Evolutionary conservation across 1,140 invertebrate species (phyloP), one percentile per base, ranked within the genome.

Genomic region (Amyelois transitella): DNA sequence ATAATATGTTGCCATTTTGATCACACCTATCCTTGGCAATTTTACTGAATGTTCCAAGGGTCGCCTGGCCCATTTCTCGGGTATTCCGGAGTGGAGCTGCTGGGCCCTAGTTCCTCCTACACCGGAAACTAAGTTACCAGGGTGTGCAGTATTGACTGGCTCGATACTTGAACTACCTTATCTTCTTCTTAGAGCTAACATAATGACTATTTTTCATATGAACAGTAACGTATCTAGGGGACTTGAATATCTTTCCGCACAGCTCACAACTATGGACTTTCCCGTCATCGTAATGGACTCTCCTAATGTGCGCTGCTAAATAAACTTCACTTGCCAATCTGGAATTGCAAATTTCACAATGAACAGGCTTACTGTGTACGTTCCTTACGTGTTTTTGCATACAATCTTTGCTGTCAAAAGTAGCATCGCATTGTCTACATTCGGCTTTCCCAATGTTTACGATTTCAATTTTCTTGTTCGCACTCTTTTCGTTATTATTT

Each of bases 241-340:
- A 69, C 48, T 64, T 67, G 14, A 69, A 79, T 6, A 14, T 53
- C 45, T 73, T 77, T 0, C 60, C 55, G 32, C 74, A 79, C 6
- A 63, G 43, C 21, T 64, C 47, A 64, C 76, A 77, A 12, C 7
- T 25, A 21, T 76, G 58, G 6, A 54, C 6, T 2, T 66, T 58
- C 0, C 72, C 74, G 55, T 70, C 66, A 20, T 66, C 24, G 49
- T 65, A 65, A 55, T 77, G 76, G 0, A 77, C 68, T 21, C 76
- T 51, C 1, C 12, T 44, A 48, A 71, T 68, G 51, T 79, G 76
- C 0, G 51, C 17, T 1, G 28, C 1, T n/a, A 75, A 44, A 51
- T 79, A 75, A 0, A 61, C 6, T 24, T 55, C 66, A 28, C 64
- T 64, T 50, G 66, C 75, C n/a, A 79, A 50, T n/a, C 32, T 28